Percentiles rank a stretch among this genome's conserved stretches.
Evolutionary conservation across 2,888 invertebrate species (phyloP).

Genomic region (Adelognathus sp.): DNA sequence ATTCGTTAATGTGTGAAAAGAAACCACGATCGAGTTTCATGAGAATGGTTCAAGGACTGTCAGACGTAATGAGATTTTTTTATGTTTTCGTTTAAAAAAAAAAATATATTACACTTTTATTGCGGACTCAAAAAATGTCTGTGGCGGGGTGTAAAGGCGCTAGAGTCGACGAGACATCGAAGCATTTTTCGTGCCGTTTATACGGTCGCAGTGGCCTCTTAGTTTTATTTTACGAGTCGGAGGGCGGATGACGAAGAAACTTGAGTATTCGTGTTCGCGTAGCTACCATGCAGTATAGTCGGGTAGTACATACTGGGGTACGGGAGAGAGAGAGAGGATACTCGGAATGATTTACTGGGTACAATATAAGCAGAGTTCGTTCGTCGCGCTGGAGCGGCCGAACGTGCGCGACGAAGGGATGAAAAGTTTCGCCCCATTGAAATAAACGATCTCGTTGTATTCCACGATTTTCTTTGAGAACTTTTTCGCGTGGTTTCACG

Average conservation of each 20-base stretch:
- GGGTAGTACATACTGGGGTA: neutral
- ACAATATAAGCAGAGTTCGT: slow-evolving; percentile 18
- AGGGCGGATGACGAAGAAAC: neutral
- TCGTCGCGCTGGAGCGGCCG: neutral
- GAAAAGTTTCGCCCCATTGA: slow-evolving; percentile 2
- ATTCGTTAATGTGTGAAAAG: too few relatives aligned
- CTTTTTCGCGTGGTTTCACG: neutral
- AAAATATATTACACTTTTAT: too few relatives aligned
- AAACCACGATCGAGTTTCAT: too few relatives aligned
- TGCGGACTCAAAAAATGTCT: too few relatives aligned
- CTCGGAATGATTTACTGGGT: slow-evolving; percentile 42
- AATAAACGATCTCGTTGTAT: neutral
- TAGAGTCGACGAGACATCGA: neutral
- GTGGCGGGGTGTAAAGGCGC: too few relatives aligned
- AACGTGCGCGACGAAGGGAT: neutral
- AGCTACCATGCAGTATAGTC: too few relatives aligned
- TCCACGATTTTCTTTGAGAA: slow-evolving; percentile 1
- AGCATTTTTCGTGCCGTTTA: slow-evolving; percentile 16
- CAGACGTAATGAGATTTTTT: too few relatives aligned
- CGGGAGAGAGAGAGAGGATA: slow-evolving; percentile 10
- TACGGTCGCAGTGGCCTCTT: slow-evolving; percentile 24
- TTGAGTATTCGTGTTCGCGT: slow-evolving; percentile 9
- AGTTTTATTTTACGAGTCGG: slow-evolving; percentile 39
- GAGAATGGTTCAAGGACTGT: too few relatives aligned
- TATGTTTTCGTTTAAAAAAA: too few relatives aligned